Base-by-base conservation (phyloP, 1,140 invertebrate genomes). In the Whitmania pigra region DNA sequence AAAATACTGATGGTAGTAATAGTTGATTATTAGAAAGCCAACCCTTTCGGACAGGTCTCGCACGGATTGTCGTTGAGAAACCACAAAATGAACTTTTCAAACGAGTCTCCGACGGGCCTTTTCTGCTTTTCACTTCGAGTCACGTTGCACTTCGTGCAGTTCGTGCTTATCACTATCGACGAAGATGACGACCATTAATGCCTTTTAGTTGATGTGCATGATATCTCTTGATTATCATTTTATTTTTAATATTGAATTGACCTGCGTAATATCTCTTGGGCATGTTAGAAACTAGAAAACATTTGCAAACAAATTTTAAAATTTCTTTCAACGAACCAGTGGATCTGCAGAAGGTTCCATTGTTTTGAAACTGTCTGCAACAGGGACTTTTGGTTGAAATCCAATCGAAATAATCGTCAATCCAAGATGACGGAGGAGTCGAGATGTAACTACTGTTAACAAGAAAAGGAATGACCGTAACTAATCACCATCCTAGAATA, bases 381-480 rank as follows among this genome's bases (percentile, higher is more conserved):
- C 84, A 85, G 67, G 76, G 76, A 36, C 77, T 78, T 11, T 74
- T 74, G n/a, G 83, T 79, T n/a, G 83, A 81, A 40, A 85, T 82
- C 93, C 93, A 97, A 78, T 90, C 89, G 71, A 90, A 87, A 77
- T 91, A 96, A 82, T 94, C 92, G 78, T 96, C 94, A 27, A 97
- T 79, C 94, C 94, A 97, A 5, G 90, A 93, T 53, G 87, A 87
- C 0, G 91, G 86, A 69, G 87, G 85, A 66, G 87, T 85, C 5
- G 88, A 87, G 73, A 96, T 89, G 75, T 87, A 94, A 0, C 92
- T 89, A 72, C 88, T 89, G 78, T 31, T 79, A 17, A 49, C 43
- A 11, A 17, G 43, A 3, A 49, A 49, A 75, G 77, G 70, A 71
- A 76, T n/a, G n/a, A n/a, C n/a, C n/a, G 31, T 6, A 36, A 36